A percentile compares a stretch with the other conserved stretches of the same genome.
Conservation (phyloP, 2,888 invertebrate species). For the Drosophila neutralis region DNA sequence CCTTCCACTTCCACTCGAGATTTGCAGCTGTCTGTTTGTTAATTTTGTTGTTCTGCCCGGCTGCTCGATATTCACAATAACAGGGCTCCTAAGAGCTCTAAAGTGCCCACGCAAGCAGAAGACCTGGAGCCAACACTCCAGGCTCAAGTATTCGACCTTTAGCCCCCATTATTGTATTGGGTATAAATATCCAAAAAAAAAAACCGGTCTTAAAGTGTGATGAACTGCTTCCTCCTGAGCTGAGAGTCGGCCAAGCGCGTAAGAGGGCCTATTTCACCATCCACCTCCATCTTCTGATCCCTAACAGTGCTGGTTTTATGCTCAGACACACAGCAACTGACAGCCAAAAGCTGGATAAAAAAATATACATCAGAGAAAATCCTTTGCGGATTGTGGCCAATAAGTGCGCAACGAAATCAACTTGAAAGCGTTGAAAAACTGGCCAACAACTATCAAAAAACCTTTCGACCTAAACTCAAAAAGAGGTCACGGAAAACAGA, state of each 20-base stretch:
- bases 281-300: background rate
- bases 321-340: constrained; percentile 49
- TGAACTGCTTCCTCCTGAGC: constrained; percentile 54
- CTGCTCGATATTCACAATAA: constrained; percentile 73
- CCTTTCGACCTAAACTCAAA: constrained; percentile 6
- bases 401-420: constrained; percentile 70
- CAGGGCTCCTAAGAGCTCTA: constrained; percentile 69
- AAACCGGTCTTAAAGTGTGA: constrained; percentile 49
- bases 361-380: constrained; percentile 49
- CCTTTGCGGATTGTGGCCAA: constrained; percentile 68
- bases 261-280: constrained; percentile 13
- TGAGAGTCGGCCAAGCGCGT: constrained; percentile 35
- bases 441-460: constrained; percentile 3
- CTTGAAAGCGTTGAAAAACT: constrained; percentile 46
- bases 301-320: constrained; percentile 52
- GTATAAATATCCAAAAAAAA: constrained; percentile 9
- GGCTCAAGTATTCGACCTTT: constrained; percentile 47
- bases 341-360: constrained; percentile 39
- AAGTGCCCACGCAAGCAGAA: constrained; percentile 62
- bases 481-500: constrained; percentile 12
- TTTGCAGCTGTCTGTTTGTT: constrained; percentile 30
- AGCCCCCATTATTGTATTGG: constrained; percentile 34
- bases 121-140: constrained; percentile 52
- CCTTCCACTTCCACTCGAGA: constrained; percentile 32
- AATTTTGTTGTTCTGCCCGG: constrained; percentile 19